Evolutionary conservation across 2,113 vertebrate genomes (phyloP), one percentile per base, ranked within the genome.

Genomic region (Aspiorhynchus laticeps): DNA sequence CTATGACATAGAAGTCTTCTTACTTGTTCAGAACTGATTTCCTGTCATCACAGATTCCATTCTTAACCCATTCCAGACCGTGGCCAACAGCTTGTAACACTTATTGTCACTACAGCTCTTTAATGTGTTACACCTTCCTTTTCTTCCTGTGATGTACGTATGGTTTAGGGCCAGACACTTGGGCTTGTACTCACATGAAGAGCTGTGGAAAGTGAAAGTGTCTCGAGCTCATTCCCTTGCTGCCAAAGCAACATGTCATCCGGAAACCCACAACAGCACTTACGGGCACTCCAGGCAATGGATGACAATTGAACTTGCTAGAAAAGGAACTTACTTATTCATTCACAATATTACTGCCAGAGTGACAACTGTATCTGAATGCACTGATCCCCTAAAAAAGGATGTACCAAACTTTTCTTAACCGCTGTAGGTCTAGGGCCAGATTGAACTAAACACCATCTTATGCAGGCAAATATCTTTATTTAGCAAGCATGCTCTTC

Each of bases 161-260:
- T 26, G n/a, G 19, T 59, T 79, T 24, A 33, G 21, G 78, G 19
- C 28, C 33, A 80, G 76, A 19, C 77, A 80, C 11, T n/a, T 4
- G 2, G 51, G 51, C 51, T 26, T 75, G 9, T 15, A 12, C 73
- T n/a, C 38, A 7, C 38, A 43, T 75, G 24, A 75, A 75, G 7
- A 75, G 24, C 38, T 38, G 5, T 14, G 11, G 73, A 74, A 74
- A 74, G 9, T n/a, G 36, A 74, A 43, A 7, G 24, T 0, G 10
- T 89, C 38, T 73, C 12, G 36, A 73, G 19, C 36, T 73, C 36
- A 38, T 9, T 24, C 17, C 4, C 17, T 59, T 56, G 28, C 77
- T 79, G 51, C 77, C 28, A 33, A 79, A 79, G 7, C 76, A 79
- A 56, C 51, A 33, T 59, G 51, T 36, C 19, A 79, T 79, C 28